phyloP scores from a whole-genome alignment of 1,140 invertebrate species.

The Monomorium pharaonis region DNA sequence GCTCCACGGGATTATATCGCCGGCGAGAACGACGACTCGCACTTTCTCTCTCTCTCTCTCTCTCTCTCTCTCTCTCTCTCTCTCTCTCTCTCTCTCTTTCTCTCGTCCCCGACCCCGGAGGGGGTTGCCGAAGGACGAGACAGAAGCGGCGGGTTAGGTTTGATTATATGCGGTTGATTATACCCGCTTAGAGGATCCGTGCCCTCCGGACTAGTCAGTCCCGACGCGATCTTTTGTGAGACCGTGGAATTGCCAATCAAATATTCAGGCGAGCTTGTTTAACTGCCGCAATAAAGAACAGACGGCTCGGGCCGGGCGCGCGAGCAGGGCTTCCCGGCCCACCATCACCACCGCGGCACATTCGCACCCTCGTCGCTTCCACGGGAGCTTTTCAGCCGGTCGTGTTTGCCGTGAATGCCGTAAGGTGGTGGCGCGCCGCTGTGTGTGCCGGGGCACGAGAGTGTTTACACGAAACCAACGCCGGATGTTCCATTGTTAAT shows the following conservation, averaged over 20 bases:
- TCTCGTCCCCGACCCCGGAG: not conserved
- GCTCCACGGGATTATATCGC: conserved; percentile 46
- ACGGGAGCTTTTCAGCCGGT: conserved; percentile 34
- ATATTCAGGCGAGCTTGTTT: conserved; percentile 75
- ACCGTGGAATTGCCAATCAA: conserved; percentile 77
- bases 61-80: not conserved
- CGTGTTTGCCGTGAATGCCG: not conserved
- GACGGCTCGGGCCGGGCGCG: conserved; percentile 18
- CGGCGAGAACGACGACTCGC: not conserved
- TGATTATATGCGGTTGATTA: conserved; percentile 70
- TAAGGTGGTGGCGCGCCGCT: not conserved
- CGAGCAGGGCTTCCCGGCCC: conserved; percentile 10
- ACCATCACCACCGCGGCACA: conserved; percentile 12
- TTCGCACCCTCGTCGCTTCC: conserved; percentile 51
- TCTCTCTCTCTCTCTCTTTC: not conserved
- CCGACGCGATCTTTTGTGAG: conserved; percentile 68
- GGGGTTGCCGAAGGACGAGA: not conserved
- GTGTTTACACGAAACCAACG: conserved; percentile 62
- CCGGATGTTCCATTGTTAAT: conserved; percentile 63
- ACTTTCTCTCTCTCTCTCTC: not conserved
- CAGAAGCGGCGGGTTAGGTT: conserved; percentile 34
- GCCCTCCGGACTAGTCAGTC: conserved; percentile 45
- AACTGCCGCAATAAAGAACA: conserved; percentile 76
- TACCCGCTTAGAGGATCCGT: conserved; percentile 38
- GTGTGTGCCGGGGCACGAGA: not conserved